phyloP scores from a whole-genome alignment of 2,888 invertebrate species.

The Andrena trimmerana region DNA sequence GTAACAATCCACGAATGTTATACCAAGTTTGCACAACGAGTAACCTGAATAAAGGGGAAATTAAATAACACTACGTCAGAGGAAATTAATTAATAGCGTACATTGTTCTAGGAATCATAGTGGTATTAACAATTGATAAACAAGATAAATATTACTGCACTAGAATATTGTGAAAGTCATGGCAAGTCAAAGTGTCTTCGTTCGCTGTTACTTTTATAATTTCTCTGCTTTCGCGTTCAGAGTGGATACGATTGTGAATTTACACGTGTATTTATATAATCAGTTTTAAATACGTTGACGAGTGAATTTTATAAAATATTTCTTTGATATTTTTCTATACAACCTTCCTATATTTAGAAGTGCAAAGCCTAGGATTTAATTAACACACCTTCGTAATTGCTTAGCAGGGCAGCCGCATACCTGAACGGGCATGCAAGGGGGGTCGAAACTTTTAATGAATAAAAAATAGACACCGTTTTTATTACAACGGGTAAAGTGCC shows the following conservation, averaged over 20 bases:
- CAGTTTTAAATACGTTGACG: conserved; percentile 3
- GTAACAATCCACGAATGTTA: not conserved
- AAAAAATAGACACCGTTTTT: conserved; percentile 50
- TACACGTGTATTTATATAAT: not conserved
- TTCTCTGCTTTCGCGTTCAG: not conserved
- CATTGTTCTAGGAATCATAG: not conserved
- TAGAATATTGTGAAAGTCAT: not conserved
- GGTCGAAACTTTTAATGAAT: conserved; percentile 59
- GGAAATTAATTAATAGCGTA: not conserved
- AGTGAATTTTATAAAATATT: conserved; percentile 19
- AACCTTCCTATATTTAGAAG: conserved; percentile 52
- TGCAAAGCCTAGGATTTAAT: conserved; percentile 54
- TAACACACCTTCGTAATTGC: conserved; percentile 57
- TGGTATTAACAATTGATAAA: conserved; percentile 27
- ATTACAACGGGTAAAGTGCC: conserved; percentile 22
- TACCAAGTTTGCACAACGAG: not conserved
- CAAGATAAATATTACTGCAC: not conserved
- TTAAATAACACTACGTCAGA: not conserved
- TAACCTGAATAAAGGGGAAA: not conserved
- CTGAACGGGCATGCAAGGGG: conserved; percentile 52
- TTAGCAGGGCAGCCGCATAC: conserved; percentile 49
- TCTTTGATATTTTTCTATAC: conserved; percentile 37
- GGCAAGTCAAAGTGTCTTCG: no score
- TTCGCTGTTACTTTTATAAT: not conserved
- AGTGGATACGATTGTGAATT: not conserved